Percentiles rank a stretch among this genome's conserved stretches.
Evolutionary conservation across 2,113 vertebrate genomes (phyloP).

Genomic region (Choloepus hoffmanni): DNA sequence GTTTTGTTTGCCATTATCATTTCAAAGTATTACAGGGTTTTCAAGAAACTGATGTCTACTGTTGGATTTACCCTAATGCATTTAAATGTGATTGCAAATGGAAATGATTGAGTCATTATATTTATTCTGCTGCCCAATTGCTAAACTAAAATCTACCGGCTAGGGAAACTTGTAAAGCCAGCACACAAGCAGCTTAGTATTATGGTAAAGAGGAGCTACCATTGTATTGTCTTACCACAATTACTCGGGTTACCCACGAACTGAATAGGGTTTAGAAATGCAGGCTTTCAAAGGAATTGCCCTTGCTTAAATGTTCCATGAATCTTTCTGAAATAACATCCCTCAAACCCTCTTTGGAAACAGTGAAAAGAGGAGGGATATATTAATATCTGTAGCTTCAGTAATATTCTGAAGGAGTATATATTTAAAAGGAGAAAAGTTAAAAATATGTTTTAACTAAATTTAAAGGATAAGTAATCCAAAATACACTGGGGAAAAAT

Average conservation of each 20-base stretch:
- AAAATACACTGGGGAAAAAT: background rate
- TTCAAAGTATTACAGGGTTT: background rate
- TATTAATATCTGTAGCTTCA: constrained; percentile 41
- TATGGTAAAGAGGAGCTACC: constrained; percentile 69
- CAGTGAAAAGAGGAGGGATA: background rate
- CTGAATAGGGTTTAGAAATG: constrained; percentile 80
- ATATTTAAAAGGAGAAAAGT: constrained; percentile 1
- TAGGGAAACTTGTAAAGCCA: constrained; percentile 47
- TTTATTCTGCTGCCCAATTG: constrained; percentile 65
- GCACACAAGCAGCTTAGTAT: constrained; percentile 72
- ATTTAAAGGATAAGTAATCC: background rate
- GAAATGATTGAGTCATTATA: constrained; percentile 66
- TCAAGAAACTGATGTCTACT: background rate
- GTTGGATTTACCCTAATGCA: background rate
- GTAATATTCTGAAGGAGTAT: background rate
- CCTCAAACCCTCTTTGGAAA: constrained; percentile 3
- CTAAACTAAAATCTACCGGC: constrained; percentile 42
- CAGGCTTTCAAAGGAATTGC: constrained; percentile 71
- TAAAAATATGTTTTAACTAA: background rate
- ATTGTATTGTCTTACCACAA: constrained; percentile 63
- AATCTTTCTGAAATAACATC: constrained; percentile 82
- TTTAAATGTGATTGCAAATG: constrained; percentile 45
- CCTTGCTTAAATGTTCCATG: constrained; percentile 65
- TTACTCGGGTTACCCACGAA: constrained; percentile 7
- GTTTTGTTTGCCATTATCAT: background rate